phyloP scores from a whole-genome alignment of 2,888 invertebrate species.

The Coleophora flavipennella region DNA sequence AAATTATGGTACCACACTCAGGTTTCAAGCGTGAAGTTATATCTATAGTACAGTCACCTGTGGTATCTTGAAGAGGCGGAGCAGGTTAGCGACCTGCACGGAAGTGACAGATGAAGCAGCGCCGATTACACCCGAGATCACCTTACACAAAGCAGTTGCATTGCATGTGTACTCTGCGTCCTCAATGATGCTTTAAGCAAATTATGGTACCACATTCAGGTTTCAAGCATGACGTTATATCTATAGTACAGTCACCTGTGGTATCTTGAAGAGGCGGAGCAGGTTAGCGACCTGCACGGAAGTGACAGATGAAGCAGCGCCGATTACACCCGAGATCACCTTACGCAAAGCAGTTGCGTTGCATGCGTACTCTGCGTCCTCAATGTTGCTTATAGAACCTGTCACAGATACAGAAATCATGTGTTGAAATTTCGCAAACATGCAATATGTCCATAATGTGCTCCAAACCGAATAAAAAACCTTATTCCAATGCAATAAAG shows the following conservation, averaged over 20 bases:
- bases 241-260: too few relatives aligned
- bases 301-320: constrained; percentile 86
- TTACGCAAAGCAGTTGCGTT: constrained; percentile 75
- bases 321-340: constrained; percentile 62
- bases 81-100: constrained; percentile 90
- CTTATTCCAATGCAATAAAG: too few relatives aligned
- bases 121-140: constrained; percentile 63
- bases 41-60: too few relatives aligned
- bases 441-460: too few relatives aligned
- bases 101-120: constrained; percentile 90
- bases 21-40: too few relatives aligned
- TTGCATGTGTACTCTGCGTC: constrained; percentile 89
- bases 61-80: constrained; percentile 94
- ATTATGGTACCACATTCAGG: too few relatives aligned
- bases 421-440: too few relatives aligned
- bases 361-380: constrained; percentile 88
- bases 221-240: too few relatives aligned
- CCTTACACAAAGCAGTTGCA: constrained; percentile 71
- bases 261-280: constrained; percentile 92
- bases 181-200: constrained; percentile 93
- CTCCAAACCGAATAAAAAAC: too few relatives aligned
- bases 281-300: constrained; percentile 94
- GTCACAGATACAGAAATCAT: constrained; percentile 10
- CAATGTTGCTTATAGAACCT: constrained; percentile 95
- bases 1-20: too few relatives aligned